Evolutionary conservation across 2,797 vertebrate genomes (phyloP), one percentile per base, ranked within the genome.

Genomic region (Erpetoichthys calabaricus): DNA sequence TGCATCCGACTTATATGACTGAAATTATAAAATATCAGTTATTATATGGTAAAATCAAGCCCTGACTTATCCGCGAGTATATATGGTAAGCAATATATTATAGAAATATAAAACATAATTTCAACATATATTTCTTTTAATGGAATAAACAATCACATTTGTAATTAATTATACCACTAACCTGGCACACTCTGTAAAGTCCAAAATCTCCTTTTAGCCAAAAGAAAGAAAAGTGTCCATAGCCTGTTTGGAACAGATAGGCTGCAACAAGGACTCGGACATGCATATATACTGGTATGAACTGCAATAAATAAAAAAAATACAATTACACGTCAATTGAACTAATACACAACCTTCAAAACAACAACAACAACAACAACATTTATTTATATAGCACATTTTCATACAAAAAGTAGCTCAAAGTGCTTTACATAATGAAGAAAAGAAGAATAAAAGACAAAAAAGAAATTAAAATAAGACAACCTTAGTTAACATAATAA

Each of bases 151-250:
- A 1, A 0, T 5, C 4, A 60, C 42, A 47, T 63, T 59, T 8
- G 60, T 45, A 10, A 44, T 3, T 45, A 3, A 0, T 56, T 0
- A 54, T 2, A 58, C 57, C 5, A 6, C 49, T 57, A 7, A 98
- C 96, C 89, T 98, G 95, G 70, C 92, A 96, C 43, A 99, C 88
- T 75, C 96, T 84, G 63, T 96, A 86, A 9, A 98, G 84, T 70
- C 92, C 91, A 65, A 97, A 99, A 75, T 99, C 96, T 65, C 94
- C 95, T 81, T 97, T 99, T 60, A 97, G 73, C 94, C 95, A 99
- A 73, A 99, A 99, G 70, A 94, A 99, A 0, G 96, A 98, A 70
- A 99, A 98, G 76, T 99, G 96, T 10, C 96, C 96, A 63, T 99
- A 99, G 58, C 96, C 96, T 8, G 96, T 99, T 70, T 99, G 96